Conservation (phyloP, 1,140 invertebrate species). For the Zaprionus kolodkinae region DNA sequence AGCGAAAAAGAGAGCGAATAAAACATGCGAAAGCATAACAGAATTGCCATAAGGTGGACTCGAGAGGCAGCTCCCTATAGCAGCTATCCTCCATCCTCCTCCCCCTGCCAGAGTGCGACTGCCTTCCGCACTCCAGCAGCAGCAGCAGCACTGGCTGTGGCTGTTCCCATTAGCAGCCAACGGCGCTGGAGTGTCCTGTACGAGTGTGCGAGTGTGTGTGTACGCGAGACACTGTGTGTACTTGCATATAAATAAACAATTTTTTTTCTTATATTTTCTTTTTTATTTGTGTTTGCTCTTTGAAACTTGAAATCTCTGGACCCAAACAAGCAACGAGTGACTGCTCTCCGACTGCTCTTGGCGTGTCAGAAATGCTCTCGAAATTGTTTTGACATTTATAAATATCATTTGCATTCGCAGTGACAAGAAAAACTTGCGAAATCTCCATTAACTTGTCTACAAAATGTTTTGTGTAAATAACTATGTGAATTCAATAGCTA, state of each 20-base stretch:
- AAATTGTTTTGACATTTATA: conserved; percentile 39
- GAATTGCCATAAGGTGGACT: conserved; percentile 45
- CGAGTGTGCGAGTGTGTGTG: conserved; percentile 18
- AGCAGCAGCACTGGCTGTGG: conserved; percentile 5
- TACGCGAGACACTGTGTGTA: conserved; percentile 17
- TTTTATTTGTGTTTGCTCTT: conserved; percentile 48
- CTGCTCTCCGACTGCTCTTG: not conserved
- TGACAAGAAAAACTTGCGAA: not conserved
- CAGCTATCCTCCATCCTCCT: not conserved
- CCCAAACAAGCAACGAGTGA: not conserved
- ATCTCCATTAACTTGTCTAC: not conserved
- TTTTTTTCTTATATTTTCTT: conserved; percentile 59
- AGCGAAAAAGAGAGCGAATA: conserved; percentile 51
- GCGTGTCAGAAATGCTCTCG: conserved; percentile 7
- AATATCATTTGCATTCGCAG: conserved; percentile 28
- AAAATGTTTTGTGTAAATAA: too few relatives aligned
- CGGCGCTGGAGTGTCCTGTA: conserved; percentile 54
- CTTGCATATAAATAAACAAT: conserved; percentile 64
- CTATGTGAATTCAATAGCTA: too few relatives aligned
- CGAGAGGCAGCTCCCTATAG: not conserved
- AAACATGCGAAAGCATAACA: conserved; percentile 79
- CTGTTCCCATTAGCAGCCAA: conserved; percentile 45
- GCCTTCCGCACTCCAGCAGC: too few relatives aligned
- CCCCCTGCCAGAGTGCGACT: not conserved
- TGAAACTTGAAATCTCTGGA: conserved; percentile 57